Conservation (phyloP, 2,888 invertebrate species). For the Eustalomyia histrio region DNA sequence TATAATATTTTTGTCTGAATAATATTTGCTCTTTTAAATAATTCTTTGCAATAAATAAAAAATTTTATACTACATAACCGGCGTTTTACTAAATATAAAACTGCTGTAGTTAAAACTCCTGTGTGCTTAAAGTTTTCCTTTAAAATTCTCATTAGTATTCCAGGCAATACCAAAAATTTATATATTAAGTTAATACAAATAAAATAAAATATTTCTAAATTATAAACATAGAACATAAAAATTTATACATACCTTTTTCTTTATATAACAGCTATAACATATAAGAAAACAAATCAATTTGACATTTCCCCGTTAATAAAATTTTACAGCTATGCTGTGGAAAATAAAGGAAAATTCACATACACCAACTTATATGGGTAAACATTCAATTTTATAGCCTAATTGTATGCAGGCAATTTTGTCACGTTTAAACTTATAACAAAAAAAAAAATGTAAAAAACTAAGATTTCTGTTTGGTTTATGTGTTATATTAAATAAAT, state of each 20-base stretch:
- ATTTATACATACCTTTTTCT: not conserved
- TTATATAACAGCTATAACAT: not conserved
- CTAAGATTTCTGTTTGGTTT: too few species aligned
- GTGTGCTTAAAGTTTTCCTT: too few species aligned
- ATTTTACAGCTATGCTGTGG: not conserved
- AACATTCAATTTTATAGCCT: slow-evolving; percentile 1
- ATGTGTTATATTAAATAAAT: not conserved
- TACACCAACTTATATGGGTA: not conserved
- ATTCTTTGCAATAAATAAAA: too few species aligned
- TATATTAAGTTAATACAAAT: slow-evolving; percentile 12
- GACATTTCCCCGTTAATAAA: slow-evolving; percentile 39
- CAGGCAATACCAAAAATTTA: not conserved
- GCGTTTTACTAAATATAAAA: too few species aligned
- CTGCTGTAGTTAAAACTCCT: too few species aligned
- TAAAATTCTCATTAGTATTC: too few species aligned
- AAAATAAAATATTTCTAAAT: not conserved
- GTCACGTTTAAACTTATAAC: not conserved
- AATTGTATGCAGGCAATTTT: slow-evolving; percentile 40
- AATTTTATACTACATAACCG: too few species aligned
- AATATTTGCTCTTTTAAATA: too few species aligned
- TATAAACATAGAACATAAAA: not conserved
- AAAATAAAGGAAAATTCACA: not conserved
- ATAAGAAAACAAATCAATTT: slow-evolving; percentile 39
- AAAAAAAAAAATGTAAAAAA: too few species aligned
- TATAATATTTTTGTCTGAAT: too few species aligned